These are phyloP conservation scores for Heliconius himera DNA, from an alignment of 1,140 invertebrate species.

Conservation along the genomic window DNA sequence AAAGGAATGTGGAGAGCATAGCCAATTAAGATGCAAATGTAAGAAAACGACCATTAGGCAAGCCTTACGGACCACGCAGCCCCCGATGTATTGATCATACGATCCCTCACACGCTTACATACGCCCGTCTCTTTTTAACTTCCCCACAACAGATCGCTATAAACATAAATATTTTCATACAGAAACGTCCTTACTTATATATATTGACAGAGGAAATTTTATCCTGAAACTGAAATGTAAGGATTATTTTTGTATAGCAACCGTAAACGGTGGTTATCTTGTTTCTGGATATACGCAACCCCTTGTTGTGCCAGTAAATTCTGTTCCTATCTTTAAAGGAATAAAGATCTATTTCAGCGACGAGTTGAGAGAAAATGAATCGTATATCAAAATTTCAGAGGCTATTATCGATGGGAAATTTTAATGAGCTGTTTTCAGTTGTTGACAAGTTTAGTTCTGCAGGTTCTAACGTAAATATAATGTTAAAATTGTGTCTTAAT, in stretches of 20 bases:
- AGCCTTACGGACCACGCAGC: constrained; percentile 56
- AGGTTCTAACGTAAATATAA: constrained; percentile 13
- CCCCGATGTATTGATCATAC: constrained; percentile 74
- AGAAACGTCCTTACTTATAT: constrained; percentile 49
- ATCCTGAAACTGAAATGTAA: not conserved
- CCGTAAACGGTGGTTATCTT: constrained; percentile 27
- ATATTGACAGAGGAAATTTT: constrained; percentile 19
- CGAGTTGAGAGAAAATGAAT: constrained; percentile 72
- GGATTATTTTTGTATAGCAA: not conserved
- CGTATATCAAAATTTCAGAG: constrained; percentile 62
- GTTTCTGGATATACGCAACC: constrained; percentile 35
- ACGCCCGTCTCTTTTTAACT: constrained; percentile 78
- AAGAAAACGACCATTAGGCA: constrained; percentile 79
- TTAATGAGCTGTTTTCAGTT: constrained; percentile 53
- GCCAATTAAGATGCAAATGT: constrained; percentile 80
- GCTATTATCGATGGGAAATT: constrained; percentile 53
- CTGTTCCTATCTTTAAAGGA: constrained; percentile 76
- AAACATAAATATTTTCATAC: constrained; percentile 72
- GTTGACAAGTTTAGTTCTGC: constrained; percentile 53
- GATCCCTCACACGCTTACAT: constrained; percentile 76
- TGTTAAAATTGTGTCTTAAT: constrained; percentile 12
- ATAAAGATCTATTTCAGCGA: constrained; percentile 79
- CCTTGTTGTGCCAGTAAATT: constrained; percentile 77
- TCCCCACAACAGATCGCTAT: constrained; percentile 76
- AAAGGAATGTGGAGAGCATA: constrained; percentile 68